Evolutionary conservation across 2,113 vertebrate genomes (phyloP), one percentile per base, ranked within the genome.

Genomic region (Eulemur rufifrons): DNA sequence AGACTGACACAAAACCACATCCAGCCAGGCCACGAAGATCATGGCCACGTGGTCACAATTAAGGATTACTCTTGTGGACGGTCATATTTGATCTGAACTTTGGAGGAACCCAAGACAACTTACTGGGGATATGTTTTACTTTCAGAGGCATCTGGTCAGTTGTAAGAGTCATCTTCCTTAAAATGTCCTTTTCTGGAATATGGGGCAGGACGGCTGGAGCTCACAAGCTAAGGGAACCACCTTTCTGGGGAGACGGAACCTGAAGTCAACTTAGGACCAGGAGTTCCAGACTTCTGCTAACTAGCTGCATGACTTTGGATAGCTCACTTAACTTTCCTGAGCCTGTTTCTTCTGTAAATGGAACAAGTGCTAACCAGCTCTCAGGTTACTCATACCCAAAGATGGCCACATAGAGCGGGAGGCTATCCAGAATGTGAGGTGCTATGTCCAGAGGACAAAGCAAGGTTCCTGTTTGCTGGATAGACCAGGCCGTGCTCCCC

Each of bases 41-140:
- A 74, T 0, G 0, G 63, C 29, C 29, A 32, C 2, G 1, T 4
- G 6, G 34, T 45, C 63, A n/a, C 27, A 69, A 0, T 7, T 39
- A 64, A 32, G 9, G 76, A 47, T 47, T 29, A n/a, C 61, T 32
- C 8, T 80, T n/a, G 42, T 29, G 13, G 52, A 54, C 1, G 17
- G 25, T 83, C 59, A n/a, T 25, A 6, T 39, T 5, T 54, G 52
- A 63, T 9, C 12, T 45, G 42, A 56, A 34, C n/a, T 56, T 77
- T 14, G 47, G 74, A 95, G 74, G 27, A n/a, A 63, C 52, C 23
- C 37, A n/a, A 47, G 78, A n/a, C 25, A 54, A 74, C 52, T 42
- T 90, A 61, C 27, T n/a, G 54, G 45, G 8, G 2, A 32, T 37
- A 13, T 17, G 29, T 18, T 77, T 64, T n/a, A 37, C 47, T 59